Evolutionary conservation across 2,113 vertebrate species (phyloP).

Genomic region (Pipa parva): DNA sequence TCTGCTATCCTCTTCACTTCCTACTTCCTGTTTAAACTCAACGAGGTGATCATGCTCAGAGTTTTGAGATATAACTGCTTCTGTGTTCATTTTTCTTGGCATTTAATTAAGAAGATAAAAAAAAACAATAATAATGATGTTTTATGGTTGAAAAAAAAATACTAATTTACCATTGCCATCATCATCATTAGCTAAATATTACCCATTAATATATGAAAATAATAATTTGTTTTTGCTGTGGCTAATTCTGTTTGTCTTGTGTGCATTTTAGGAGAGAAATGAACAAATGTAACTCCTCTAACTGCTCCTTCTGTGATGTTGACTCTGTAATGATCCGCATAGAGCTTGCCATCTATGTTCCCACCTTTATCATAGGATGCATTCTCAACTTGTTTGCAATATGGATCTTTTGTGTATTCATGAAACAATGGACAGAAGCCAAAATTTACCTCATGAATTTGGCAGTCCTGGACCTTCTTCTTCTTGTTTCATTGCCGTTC

Average conservation of each 20-base stretch:
- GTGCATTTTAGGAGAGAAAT: conserved; percentile 49
- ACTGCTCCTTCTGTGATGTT: conserved; percentile 40
- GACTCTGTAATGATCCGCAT: conserved; percentile 55
- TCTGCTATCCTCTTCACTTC: too few species aligned
- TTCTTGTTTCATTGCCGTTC: conserved; percentile 75
- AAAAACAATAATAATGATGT: too few species aligned
- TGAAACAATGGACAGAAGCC: conserved; percentile 70
- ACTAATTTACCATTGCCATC: too few species aligned
- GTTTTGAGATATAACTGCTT: too few species aligned
- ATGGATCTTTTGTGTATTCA: conserved; percentile 60
- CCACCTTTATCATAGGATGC: conserved; percentile 72
- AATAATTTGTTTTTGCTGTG: too few species aligned
- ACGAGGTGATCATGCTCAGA: too few species aligned
- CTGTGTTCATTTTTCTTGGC: too few species aligned
- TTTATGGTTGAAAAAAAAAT: too few species aligned
- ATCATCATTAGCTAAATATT: too few species aligned
- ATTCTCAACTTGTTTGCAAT: conserved; percentile 71
- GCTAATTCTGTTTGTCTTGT: neutral
- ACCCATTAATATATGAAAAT: too few species aligned
- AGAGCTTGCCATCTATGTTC: conserved; percentile 69
- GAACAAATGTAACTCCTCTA: neutral
- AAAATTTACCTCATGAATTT: conserved; percentile 85
- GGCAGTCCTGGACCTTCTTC: conserved; percentile 72
- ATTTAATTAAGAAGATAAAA: too few species aligned
- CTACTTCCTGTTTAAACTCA: too few species aligned